Percentiles rank a stretch among this genome's conserved stretches.
Evolutionary conservation across 2,888 invertebrate genomes (phyloP).

Genomic region (Heteropelma amictum): DNA sequence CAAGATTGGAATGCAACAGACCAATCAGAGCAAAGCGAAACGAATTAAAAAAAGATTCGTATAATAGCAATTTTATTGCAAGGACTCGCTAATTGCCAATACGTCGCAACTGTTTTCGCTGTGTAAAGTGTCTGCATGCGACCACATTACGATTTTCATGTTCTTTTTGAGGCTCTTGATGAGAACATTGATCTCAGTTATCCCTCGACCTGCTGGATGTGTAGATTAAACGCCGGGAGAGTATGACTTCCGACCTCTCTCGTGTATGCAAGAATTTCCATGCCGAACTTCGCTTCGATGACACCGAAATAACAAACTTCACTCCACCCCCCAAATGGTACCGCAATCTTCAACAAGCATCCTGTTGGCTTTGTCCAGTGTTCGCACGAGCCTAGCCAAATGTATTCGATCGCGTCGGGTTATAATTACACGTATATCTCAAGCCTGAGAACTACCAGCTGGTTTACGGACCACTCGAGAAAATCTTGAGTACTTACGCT

Average conservation of each 20-base stretch:
- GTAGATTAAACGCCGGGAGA: neutral
- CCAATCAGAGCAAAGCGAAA: too few relatives aligned
- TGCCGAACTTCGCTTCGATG: slow-evolving; percentile 34
- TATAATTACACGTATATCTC: slow-evolving; percentile 51
- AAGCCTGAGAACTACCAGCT: slow-evolving; percentile 47
- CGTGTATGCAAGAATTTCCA: slow-evolving; percentile 13
- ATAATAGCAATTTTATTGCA: too few relatives aligned
- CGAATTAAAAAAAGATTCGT: too few relatives aligned
- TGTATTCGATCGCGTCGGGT: slow-evolving; percentile 36
- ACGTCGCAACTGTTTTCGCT: too few relatives aligned
- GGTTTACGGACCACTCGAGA: slow-evolving; percentile 38
- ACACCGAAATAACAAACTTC: slow-evolving; percentile 10
- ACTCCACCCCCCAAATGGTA: slow-evolving; percentile 18
- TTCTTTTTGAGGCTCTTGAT: too few relatives aligned
- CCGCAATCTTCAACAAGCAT: slow-evolving; percentile 7
- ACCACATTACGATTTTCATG: too few relatives aligned
- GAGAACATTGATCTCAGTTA: neutral
- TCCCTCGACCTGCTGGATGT: neutral
- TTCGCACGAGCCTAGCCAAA: slow-evolving; percentile 18
- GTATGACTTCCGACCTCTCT: neutral
- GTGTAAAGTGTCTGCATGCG: too few relatives aligned
- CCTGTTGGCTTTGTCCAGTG: slow-evolving; percentile 14
- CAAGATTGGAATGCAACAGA: too few relatives aligned
- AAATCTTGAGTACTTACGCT: slow-evolving; percentile 34
- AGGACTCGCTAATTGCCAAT: too few relatives aligned